Evolutionary conservation across 1,140 invertebrate genomes (phyloP).

Genomic region (Chrysomallon squamiferum): DNA sequence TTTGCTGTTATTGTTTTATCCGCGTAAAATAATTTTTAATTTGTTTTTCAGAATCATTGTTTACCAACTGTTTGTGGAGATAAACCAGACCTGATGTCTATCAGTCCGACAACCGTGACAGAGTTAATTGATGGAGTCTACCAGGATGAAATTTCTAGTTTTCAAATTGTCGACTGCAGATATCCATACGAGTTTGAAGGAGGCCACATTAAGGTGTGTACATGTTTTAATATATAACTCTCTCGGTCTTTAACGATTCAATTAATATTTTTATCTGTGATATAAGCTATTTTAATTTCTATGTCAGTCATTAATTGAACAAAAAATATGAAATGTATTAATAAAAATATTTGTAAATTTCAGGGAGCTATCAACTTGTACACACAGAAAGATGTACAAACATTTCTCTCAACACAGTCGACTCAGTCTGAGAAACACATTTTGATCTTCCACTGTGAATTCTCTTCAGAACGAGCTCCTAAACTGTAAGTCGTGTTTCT

Average conservation of each 20-base stretch:
- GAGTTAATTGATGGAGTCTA: constrained; percentile 43
- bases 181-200: constrained; percentile 98
- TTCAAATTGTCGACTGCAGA: constrained; percentile 68
- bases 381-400: constrained; percentile 74
- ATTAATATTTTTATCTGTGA: not conserved
- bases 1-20: no score
- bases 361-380: constrained; percentile 82
- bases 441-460: constrained; percentile 97
- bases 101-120: no score
- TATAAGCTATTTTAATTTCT: not conserved
- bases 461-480: constrained; percentile 93
- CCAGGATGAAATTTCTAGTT: constrained; percentile 31
- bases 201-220: constrained; percentile 78
- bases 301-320: not conserved
- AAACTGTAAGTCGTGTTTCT: constrained; percentile 83
- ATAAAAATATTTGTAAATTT: no score
- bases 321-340: not conserved
- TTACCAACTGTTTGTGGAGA: no score
- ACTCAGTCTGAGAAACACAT: constrained; percentile 69
- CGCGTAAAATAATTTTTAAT: no score
- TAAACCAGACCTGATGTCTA: no score
- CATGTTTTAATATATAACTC: no score
- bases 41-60: no score
- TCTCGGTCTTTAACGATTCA: no score
- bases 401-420: constrained; percentile 67